These are phyloP conservation scores for Bombyx mori DNA, from an alignment of 1,140 invertebrate genomes.

Conservation along the genomic window ASM3026992v2 NC_085110.1:9829501-9830000, in stretches of 20 bases:
- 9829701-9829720: not conserved
- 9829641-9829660: too few species aligned
- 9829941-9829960: too few species aligned
- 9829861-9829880: constrained; percentile 20
- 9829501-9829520: constrained; percentile 35
- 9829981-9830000: too few species aligned
- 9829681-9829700: too few species aligned
- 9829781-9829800: constrained; percentile 38
- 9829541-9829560: constrained; percentile 53
- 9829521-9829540: constrained; percentile 62
- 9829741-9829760: not conserved
- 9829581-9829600: constrained; percentile 45
- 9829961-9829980: too few species aligned
- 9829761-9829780: constrained; percentile 34
- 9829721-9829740: constrained; percentile 2
- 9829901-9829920: too few species aligned
- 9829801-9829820: constrained; percentile 18
- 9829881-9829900: constrained; percentile 4
- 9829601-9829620: constrained; percentile 39
- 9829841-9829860: constrained; percentile 14
- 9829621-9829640: too few species aligned
- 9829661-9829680: too few species aligned
- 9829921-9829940: too few species aligned
- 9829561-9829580: constrained; percentile 43
- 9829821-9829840: constrained; percentile 9